Evolutionary conservation across 2,113 vertebrate species (phyloP), one percentile per base, ranked within the genome.

Genomic region (Amphilophus citrinellus): DNA sequence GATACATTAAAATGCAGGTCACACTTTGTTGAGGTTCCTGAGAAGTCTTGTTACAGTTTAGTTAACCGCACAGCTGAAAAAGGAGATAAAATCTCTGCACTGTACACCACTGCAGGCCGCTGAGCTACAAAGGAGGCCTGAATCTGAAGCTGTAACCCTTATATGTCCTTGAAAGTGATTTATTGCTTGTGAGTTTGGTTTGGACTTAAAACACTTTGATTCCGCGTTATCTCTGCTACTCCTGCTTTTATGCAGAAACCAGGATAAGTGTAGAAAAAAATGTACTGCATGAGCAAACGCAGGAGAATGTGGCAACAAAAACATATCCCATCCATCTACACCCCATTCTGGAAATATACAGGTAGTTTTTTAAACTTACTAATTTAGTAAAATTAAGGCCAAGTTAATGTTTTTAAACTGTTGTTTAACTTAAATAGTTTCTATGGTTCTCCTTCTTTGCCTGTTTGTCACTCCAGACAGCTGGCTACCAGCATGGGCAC

Each of bases 1-100:
- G 17, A 7, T 82, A 42, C 20, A 18, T 79, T 62, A 68, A 87
- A 82, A 78, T 89, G 57, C 11, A 2, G 39, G 35, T 76, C 53
- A 73, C 5, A 24, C 75, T 44, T 84, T 3, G 7, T 47, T 42
- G 24, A 53, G 86, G 83, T 84, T 59, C 47, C 42, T 17, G 27
- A 65, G 59, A 80, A 60, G 83, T 86, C 61, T 15, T 62, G 35
- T 80, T 76, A 77, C 47, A 50, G 53, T 84, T 75, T 75, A 60
- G 30, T 37, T 85, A 53, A 87, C 37, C 59, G 14, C 44, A 32
- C 50, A 83, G 73, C 35, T 50, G 22, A 77, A 66, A 30, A 22
- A 22, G 17, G 7, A 81, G 78, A 86, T 88, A 60, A 4, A n/a
- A 53, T 79, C 73, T 83, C 5, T 78, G 35, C 6, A 24, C 18